Conservation (phyloP, 2,113 vertebrate genomes). For the Himantopus leucocephalus region DNA sequence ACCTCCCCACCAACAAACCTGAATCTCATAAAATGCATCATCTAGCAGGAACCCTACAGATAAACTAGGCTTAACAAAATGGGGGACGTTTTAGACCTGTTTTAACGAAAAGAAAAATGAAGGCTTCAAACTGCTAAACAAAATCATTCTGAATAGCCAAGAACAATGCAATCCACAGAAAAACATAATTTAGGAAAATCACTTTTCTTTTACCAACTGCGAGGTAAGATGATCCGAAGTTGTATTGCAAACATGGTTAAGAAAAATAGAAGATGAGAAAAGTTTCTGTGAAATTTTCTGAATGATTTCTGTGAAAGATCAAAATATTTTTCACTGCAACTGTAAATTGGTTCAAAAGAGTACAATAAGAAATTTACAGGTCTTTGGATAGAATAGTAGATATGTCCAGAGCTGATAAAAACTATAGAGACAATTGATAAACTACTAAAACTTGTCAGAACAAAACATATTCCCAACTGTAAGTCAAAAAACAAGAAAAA, state of each 20-base stretch:
- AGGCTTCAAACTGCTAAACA: background rate
- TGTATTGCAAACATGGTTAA: background rate
- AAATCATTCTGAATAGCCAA: background rate
- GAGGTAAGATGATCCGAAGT: background rate
- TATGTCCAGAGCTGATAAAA: background rate
- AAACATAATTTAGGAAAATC: background rate
- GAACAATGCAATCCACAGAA: background rate
- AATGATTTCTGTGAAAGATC: background rate
- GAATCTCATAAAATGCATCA: background rate
- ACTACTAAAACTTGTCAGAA: background rate
- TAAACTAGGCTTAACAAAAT: background rate
- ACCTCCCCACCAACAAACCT: background rate
- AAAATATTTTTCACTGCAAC: background rate
- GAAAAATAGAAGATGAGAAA: background rate
- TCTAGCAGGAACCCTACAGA: background rate
- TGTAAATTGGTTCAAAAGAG: background rate
- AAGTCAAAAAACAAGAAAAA: background rate
- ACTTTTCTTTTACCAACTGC: background rate
- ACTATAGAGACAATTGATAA: background rate
- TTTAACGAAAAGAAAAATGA: background rate
- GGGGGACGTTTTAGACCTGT: background rate
- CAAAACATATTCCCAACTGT: background rate
- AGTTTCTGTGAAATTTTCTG: background rate
- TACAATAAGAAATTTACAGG: background rate
- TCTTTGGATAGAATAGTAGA: background rate